Evolutionary conservation across 2,888 invertebrate genomes (phyloP).

Genomic region (Pherbina coryleti): DNA sequence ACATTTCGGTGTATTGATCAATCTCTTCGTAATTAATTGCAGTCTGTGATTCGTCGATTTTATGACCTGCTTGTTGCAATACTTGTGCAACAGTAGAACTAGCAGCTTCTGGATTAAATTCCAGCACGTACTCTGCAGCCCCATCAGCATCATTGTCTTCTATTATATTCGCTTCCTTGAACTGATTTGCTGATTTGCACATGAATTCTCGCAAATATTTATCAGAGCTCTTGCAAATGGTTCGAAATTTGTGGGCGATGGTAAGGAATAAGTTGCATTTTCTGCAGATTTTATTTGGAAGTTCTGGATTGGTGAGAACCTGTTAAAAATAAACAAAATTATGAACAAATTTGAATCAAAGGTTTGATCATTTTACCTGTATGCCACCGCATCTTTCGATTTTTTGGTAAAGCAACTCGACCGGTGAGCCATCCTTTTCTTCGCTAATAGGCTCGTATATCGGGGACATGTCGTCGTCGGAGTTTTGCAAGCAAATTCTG

Average conservation of each 20-base stretch:
- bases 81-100: constrained; percentile 18
- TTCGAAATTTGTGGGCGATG: constrained; percentile 65
- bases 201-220: constrained; percentile 62
- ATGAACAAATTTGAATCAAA: background rate
- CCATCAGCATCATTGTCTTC: constrained; percentile 42
- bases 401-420: constrained; percentile 55
- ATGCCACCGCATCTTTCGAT: constrained; percentile 63
- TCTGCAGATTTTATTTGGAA: constrained; percentile 63
- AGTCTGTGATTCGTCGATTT: constrained; percentile 19
- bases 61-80: constrained; percentile 35
- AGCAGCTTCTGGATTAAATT: constrained; percentile 18
- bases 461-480: constrained; percentile 56
- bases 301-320: constrained; percentile 57
- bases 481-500: constrained; percentile 61
- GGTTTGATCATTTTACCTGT: constrained; percentile 50
- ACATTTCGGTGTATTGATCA: constrained; percentile 41
- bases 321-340: constrained; percentile 39
- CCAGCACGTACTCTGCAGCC: constrained; percentile 30
- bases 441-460: constrained; percentile 56
- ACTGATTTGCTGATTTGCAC: constrained; percentile 11
- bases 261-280: constrained; percentile 55
- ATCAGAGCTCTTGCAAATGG: constrained; percentile 65
- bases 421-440: constrained; percentile 35
- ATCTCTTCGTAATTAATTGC: constrained; percentile 32
- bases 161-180: constrained; percentile 47